phyloP scores from a whole-genome alignment of 2,888 invertebrate genomes.

The Erebia aethiops region DNA sequence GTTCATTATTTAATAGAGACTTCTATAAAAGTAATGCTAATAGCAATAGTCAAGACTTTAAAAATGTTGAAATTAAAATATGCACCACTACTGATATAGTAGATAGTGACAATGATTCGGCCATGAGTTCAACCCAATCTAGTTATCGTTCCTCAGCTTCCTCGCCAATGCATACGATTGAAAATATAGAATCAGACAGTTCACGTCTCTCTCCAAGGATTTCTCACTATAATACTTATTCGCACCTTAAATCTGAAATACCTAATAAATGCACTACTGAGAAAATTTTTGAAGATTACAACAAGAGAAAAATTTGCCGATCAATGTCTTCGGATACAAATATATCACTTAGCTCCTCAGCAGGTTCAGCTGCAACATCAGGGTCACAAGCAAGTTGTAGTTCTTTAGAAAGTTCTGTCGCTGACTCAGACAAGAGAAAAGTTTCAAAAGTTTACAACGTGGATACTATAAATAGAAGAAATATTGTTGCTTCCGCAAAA shows the following conservation, averaged over 20 bases:
- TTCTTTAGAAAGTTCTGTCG: constrained; percentile 85
- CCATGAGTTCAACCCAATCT: constrained; percentile 92
- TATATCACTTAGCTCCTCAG: constrained; percentile 87
- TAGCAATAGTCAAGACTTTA: constrained; percentile 60
- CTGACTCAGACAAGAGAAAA: constrained; percentile 85
- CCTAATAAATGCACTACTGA: constrained; percentile 61
- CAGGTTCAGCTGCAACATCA: constrained; percentile 88
- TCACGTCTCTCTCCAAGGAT: constrained; percentile 79
- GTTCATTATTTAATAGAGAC: constrained; percentile 55
- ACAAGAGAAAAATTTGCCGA: constrained; percentile 84
- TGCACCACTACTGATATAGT: constrained; percentile 80
- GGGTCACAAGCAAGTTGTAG: constrained; percentile 89
- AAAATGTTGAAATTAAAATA: constrained; percentile 74
- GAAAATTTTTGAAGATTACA: constrained; percentile 69
- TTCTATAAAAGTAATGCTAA: constrained; percentile 62
- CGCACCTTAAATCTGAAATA: constrained; percentile 72
- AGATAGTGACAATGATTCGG: constrained; percentile 94
- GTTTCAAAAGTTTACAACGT: constrained; percentile 91
- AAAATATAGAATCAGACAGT: constrained; percentile 80
- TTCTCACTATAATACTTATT: constrained; percentile 68
- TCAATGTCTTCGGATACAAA: constrained; percentile 89
- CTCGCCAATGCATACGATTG: constrained; percentile 88
- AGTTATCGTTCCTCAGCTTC: constrained; percentile 89
- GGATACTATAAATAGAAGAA: constrained; percentile 92
- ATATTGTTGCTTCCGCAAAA: constrained; percentile 93